Evolutionary conservation across 2,113 vertebrate genomes (phyloP).

Genomic region (Osmerus mordax): DNA sequence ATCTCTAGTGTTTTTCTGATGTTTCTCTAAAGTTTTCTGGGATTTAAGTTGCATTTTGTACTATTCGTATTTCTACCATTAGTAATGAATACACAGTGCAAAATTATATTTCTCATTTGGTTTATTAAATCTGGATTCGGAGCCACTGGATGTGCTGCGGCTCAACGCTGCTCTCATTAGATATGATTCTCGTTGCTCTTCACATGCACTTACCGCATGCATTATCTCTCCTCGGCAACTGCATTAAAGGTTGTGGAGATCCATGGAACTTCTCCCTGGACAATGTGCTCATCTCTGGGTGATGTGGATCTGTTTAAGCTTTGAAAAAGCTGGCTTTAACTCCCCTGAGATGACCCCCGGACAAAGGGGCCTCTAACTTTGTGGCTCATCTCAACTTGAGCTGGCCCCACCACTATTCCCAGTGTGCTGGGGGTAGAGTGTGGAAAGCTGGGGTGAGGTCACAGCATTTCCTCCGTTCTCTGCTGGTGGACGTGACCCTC

Average conservation of each 20-base stretch:
- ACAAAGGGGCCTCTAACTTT: conserved; percentile 48
- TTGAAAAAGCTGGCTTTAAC: conserved; percentile 28
- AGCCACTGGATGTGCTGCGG: no score
- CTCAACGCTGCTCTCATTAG: no score
- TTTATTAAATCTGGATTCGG: no score
- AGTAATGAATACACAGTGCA: no score
- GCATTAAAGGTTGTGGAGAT: not conserved
- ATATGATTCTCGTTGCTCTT: no score
- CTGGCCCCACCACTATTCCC: conserved; percentile 58
- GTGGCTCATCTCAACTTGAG: conserved; percentile 71
- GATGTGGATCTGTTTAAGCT: not conserved
- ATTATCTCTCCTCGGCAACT: not conserved
- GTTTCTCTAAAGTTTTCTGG: no score
- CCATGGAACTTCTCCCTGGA: not conserved
- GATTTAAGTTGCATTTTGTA: no score
- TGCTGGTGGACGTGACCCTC: conserved; percentile 49
- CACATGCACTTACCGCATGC: not conserved
- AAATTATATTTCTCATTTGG: no score
- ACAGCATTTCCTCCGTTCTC: conserved; percentile 54
- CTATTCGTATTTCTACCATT: no score
- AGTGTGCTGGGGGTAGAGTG: conserved; percentile 68
- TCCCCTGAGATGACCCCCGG: not conserved
- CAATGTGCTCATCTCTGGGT: not conserved
- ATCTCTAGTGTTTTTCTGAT: no score
- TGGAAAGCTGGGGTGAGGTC: conserved; percentile 67